Evolutionary conservation across 2,113 vertebrate genomes (phyloP), one percentile per base, ranked within the genome.

Genomic region (Urocolius indicus): DNA sequence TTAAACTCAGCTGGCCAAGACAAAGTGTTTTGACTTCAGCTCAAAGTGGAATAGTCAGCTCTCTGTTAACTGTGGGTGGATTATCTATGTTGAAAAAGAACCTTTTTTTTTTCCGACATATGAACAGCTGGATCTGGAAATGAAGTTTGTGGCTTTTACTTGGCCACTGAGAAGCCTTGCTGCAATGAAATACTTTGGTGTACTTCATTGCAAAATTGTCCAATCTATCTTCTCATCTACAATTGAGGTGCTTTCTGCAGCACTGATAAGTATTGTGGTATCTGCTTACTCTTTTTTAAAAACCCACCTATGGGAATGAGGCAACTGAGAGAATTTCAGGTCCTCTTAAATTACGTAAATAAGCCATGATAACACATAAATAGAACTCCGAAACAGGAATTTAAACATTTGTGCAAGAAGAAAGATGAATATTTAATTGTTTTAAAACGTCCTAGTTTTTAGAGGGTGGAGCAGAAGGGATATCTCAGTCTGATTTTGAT

Each of bases 111-210:
- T 61, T 36, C 19, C 89, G 46, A 90, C 68, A 16, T 67, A 46
- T 0, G 5, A 78, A 29, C 55, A 88, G 27, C 48, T 75, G 46
- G 62, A 52, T 91, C 77, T 96, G 93, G 92, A 95, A 88, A 89
- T 48, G 3, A 87, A 71, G 54, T 90, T 68, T 86, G 72, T 78
- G 88, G 82, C 65, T 95, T 94, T 92, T 84, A 34, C 57, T 67
- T 71, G 75, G 48, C 87, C 68, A 51, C 14, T 1, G 16, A 58
- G 63, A 83, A 34, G 41, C 52, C 34, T 78, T 46, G 45, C 75
- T 68, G 82, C 87, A 8, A 1, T 91, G 74, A 90, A 93, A 38
- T 32, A 68, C 26, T 1, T 41, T 34, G 38, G 29, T 30, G 45
- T 81, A 48, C 18, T 95, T 77, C 78, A 41, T 32, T 77, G 63